Base-by-base conservation (phyloP, 2,888 invertebrate genomes). In the Aleiodes testaceus region DNA sequence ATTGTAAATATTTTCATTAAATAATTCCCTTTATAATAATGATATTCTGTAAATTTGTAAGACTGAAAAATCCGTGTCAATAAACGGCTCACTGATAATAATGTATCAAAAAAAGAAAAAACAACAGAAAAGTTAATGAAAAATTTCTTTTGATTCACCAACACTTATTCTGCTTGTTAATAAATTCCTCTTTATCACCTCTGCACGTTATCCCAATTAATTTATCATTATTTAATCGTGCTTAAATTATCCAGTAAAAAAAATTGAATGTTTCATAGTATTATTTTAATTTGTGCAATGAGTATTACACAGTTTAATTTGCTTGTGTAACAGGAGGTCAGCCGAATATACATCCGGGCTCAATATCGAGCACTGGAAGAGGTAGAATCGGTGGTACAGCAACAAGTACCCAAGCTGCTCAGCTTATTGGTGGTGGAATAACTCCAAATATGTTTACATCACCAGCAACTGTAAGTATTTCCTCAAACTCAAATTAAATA, bases 391-490 rank as follows among this genome's bases (percentile, higher is more conserved):
- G 89, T 50, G 90, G 89, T 74, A 90, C 90, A 69, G 90, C 91
- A 9, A 91, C 91, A n/a, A 91, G 91, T 42, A 91, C 91, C 3
- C 91, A 91, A 80, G 90, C 90, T 14, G 90, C 90, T 59, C 91
- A 91, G 82, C 87, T 91, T 68, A 92, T 93, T 75, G 93, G 93
- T 61, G 93, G 92, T 74, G 93, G 92, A 75, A 92, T 93, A 78
- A 92, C 93, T 68, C 93, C 93, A 18, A 91, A 92, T 75, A 89
- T 92, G 82, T 92, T 93, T 79, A 88, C 89, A 5, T 89, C 88
- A 44, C 87, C 87, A 52, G 84, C 87, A 42, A 87, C 87, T 77
- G 88, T 88, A 82, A 85, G 87, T 85, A 81, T 78, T 22, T 20
- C n/a, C n/a, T n/a, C 26, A 3, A 26, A 26, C 5, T 26, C 3